These are phyloP conservation scores for Artibeus jamaicensis DNA, from an alignment of 2,797 vertebrate genomes.

Conservation along the genomic window DNA sequence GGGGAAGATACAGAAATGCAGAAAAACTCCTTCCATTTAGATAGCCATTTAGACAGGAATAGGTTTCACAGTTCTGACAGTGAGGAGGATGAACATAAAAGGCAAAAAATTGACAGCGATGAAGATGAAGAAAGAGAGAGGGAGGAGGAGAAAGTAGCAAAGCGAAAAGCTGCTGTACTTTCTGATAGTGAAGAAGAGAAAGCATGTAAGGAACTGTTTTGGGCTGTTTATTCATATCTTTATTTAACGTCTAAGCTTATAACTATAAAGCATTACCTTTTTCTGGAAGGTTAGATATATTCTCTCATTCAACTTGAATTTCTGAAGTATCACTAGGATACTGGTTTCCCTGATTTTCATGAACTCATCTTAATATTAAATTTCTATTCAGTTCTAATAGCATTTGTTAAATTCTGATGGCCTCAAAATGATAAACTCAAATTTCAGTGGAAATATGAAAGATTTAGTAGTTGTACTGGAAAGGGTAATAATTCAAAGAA, in stretches of 20 bases:
- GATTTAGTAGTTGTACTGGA: not conserved
- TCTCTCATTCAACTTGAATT: not conserved
- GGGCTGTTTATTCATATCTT: not conserved
- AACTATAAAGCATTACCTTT: not conserved
- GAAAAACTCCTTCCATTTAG: constrained; percentile 87
- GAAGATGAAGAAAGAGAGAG: constrained; percentile 86
- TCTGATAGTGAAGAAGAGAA: constrained; percentile 94
- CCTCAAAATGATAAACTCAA: not conserved
- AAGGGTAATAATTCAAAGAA: constrained; percentile 6
- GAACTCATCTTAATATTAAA: not conserved
- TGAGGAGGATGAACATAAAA: constrained; percentile 83
- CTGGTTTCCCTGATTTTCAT: not conserved
- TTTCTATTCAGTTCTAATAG: not conserved
- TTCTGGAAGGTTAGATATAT: not conserved
- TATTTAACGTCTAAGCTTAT: not conserved
- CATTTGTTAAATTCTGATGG: not conserved
- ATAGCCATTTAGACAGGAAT: constrained; percentile 85
- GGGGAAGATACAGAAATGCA: constrained; percentile 77
- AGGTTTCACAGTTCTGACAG: constrained; percentile 83
- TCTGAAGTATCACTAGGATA: not conserved
- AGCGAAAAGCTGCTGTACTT: constrained; percentile 93
- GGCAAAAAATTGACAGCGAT: constrained; percentile 85
- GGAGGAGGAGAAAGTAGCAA: constrained; percentile 87
- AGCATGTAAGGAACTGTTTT: constrained; percentile 81
- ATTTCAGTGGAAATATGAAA: not conserved